A percentile compares a stretch with the other conserved stretches of the same genome.
Conservation (phyloP, 2,888 invertebrate species). For the Camponotus fellah region DNA sequence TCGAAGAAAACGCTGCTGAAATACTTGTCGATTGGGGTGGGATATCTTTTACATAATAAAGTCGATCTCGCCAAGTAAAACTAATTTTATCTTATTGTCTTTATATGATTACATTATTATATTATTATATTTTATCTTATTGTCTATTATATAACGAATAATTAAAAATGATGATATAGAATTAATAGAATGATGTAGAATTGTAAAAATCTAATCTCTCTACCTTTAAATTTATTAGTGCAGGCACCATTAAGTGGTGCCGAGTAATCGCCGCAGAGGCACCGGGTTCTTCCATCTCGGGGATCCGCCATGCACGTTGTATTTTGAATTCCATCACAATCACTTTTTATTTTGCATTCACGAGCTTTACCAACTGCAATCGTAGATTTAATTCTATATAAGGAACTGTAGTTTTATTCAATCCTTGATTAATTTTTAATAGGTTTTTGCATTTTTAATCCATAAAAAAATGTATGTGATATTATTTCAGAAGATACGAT, state of each 20-base stretch:
- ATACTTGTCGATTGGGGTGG: not conserved
- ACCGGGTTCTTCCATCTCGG: conserved; percentile 88
- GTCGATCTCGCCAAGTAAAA: not conserved
- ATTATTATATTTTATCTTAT: not conserved
- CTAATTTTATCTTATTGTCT: not conserved
- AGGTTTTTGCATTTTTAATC: not conserved
- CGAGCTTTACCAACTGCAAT: conserved; percentile 87
- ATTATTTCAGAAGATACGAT: not conserved
- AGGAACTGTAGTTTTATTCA: conserved; percentile 12
- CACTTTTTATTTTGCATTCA: conserved; percentile 88
- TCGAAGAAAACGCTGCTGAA: not conserved
- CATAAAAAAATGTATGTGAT: conserved; percentile 2
- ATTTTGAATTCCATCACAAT: conserved; percentile 89
- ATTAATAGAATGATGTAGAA: too few relatives aligned
- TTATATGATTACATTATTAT: not conserved
- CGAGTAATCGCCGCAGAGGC: conserved; percentile 91
- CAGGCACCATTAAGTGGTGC: conserved; percentile 90
- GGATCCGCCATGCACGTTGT: conserved; percentile 90
- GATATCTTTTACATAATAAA: not conserved
- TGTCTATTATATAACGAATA: not conserved
- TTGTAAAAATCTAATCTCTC: conserved; percentile 60
- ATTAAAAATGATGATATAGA: not conserved
- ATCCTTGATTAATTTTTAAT: conserved; percentile 1
- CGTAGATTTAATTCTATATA: conserved; percentile 35
- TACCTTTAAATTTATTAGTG: conserved; percentile 89